Evolutionary conservation across 2,797 vertebrate genomes (phyloP).

Genomic region (Thalassophryne amazonica): DNA sequence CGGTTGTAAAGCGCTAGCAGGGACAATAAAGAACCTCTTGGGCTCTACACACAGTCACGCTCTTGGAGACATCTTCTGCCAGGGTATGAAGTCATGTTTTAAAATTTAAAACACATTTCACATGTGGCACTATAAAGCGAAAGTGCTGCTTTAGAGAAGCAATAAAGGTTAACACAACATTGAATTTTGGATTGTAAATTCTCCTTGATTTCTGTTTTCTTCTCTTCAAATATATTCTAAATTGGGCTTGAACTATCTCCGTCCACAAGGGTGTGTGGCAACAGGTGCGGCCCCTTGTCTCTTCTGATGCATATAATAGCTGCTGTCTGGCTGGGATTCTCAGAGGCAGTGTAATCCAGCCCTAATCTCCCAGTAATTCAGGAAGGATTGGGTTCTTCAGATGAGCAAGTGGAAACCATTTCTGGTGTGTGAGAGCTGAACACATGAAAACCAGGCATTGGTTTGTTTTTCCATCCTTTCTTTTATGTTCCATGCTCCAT

Average conservation of each 20-base stretch:
- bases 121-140: slow-evolving; percentile 43
- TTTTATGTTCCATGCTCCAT: slow-evolving; percentile 22
- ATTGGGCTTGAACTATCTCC: slow-evolving; percentile 35
- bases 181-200: slow-evolving; percentile 10
- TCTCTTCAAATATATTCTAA: slow-evolving; percentile 14
- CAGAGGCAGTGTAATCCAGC: slow-evolving; percentile 78
- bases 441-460: slow-evolving; percentile 59
- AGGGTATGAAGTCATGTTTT: slow-evolving; percentile 71
- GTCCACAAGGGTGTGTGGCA: slow-evolving; percentile 55
- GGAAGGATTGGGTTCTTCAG: slow-evolving; percentile 82
- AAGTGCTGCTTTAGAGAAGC: slow-evolving; percentile 29
- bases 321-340: slow-evolving; percentile 74
- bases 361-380: slow-evolving; percentile 85
- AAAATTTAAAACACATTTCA: slow-evolving; percentile 65
- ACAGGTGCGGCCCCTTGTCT: slow-evolving; percentile 82
- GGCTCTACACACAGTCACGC: slow-evolving; percentile 51
- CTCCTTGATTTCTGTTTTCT: neutral
- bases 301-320: slow-evolving; percentile 77
- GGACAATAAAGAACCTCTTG: slow-evolving; percentile 67
- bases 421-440: slow-evolving; percentile 72
- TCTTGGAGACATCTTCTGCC: slow-evolving; percentile 62
- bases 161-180: slow-evolving; percentile 46
- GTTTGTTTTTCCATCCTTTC: slow-evolving; percentile 34
- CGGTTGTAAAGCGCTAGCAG: slow-evolving; percentile 64
- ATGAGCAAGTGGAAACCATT: slow-evolving; percentile 81